Conservation (phyloP, 2,888 invertebrate genomes). For the Punctoribates punctum region DNA sequence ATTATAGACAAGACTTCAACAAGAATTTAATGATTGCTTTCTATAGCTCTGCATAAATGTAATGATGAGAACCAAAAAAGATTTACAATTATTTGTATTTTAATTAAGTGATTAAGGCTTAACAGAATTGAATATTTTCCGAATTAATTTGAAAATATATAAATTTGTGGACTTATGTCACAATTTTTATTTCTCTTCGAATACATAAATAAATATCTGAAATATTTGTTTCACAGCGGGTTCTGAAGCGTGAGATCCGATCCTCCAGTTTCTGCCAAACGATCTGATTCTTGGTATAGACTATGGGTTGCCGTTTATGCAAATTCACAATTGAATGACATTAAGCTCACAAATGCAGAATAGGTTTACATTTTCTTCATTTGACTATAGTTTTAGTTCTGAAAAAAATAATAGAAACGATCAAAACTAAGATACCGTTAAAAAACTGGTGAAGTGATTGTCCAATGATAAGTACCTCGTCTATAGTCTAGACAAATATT, state of each 20-base stretch:
- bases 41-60: neutral
- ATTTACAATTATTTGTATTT: neutral
- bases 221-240: constrained; percentile 6
- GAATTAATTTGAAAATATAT: neutral
- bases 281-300: neutral
- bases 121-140: neutral
- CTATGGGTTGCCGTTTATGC: neutral
- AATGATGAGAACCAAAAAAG: neutral
- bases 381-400: neutral
- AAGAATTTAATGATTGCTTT: neutral
- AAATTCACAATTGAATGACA: neutral
- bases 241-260: neutral
- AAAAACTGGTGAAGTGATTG: constrained; percentile 14
- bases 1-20: neutral
- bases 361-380: neutral
- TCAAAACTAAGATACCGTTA: constrained; percentile 1
- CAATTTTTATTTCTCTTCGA: neutral
- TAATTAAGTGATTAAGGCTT: constrained; percentile 17
- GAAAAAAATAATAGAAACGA: constrained; percentile 7
- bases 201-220: neutral
- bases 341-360: neutral
- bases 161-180: neutral
- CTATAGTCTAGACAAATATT: neutral
- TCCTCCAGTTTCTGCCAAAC: neutral
- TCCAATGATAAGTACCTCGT: neutral